Evolutionary conservation across 2,888 invertebrate genomes (phyloP), one percentile per base, ranked within the genome.

Genomic region (Drosophila subsilvestris): DNA sequence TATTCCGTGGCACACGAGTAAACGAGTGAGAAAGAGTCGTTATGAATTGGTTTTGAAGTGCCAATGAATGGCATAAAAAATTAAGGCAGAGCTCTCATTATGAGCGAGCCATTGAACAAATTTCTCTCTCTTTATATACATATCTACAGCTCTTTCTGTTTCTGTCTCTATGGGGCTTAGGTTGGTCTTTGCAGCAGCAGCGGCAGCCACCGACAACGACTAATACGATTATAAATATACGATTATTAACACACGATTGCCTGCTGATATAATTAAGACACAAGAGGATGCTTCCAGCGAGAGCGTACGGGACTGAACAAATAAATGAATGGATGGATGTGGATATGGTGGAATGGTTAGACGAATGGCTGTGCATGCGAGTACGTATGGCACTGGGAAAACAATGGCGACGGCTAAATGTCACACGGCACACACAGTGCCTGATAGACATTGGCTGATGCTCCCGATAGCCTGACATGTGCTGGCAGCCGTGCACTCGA

Each of bases 161-260:
- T 48, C 25, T 25, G 5, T 3, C 51, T 54, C 43, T 48, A 8
- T 20, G 48, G 63, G 78, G 68, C 63, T 62, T 75, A 75, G 75
- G n/a, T n/a, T n/a, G n/a, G n/a, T n/a, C n/a, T n/a, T n/a, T n/a
- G n/a, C n/a, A n/a, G n/a, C n/a, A n/a, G n/a, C n/a, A n/a, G n/a
- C n/a, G n/a, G n/a, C 74, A 63, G 80, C 57, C 25, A 63, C 51
- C 53, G 66, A 61, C 72, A 72, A 63, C 72, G 63, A 70, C 76
- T 90, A 90, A 90, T 86, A 78, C 78, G 85, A 89, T 88, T 89
- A 90, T 89, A 89, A 90, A 90, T 90, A 88, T 89, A 66, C 82
- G 89, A 88, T 90, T 88, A 89, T 88, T 88, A 80, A 90, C 90
- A 90, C 90, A 80, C 87, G 89, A 88, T 88, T 89, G 89, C 77